Base-by-base conservation (phyloP, 2,797 vertebrate species). In the Enteromius unitaeniatus region DNA sequence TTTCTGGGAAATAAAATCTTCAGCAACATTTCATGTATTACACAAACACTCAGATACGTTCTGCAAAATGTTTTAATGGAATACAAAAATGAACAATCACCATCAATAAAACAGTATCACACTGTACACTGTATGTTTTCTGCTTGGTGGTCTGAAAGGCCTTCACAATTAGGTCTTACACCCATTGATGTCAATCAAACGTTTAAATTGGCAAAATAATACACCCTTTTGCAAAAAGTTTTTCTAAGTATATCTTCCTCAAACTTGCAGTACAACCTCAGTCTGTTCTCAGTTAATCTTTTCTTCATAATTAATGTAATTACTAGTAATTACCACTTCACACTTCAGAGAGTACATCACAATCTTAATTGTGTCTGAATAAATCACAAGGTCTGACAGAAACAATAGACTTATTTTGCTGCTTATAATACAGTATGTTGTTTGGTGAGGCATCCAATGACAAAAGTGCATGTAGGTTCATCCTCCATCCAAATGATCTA, bases 401-500 rank as follows among this genome's bases (percentile, higher is more conserved):
- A 55, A 79, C 14, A 69, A 40, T 11, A 37, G 5, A 68, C 21
- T 23, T 37, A 17, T 51, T 55, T 80, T 69, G 23, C 14, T 42
- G 73, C 49, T 58, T 40, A 51, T n/a, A 40, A 8, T 53, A 42
- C 40, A 42, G 40, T 42, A 58, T 67, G 0, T 40, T 40, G 34
- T 80, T 55, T 58, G 49, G 10, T 42, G 67, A 49, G 21, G 68
- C 42, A 47, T 49, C 69, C 8, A 62, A 14, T 75, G 34, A 40
- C 31, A 21, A 76, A 82, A 83, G 47, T 75, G 34, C 34, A 45
- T 58, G 17, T 53, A 37, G 31, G 9, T 76, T 68, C 4, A 69
- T 76, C 37, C n/a, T 53, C 15, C 15, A 37, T 51, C 19, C 8
- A 53, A 45, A 65, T 40, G 28, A 81, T 90, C 94, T 91, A 94